Evolutionary conservation across 2,888 invertebrate genomes (phyloP).

Genomic region (Mesochorus sp.): DNA sequence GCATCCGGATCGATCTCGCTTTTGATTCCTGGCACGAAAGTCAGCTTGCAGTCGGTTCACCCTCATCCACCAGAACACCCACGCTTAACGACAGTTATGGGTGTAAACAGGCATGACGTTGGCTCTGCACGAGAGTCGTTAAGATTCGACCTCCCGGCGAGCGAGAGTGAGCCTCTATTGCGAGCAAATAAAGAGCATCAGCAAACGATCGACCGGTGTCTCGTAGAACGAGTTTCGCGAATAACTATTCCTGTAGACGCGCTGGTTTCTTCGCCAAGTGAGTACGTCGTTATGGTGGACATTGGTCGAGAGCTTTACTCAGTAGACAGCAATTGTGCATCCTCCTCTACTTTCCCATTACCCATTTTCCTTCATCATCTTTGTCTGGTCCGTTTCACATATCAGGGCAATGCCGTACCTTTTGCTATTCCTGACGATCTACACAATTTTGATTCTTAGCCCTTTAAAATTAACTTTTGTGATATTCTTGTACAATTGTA

Average conservation of each 20-base stretch:
- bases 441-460: neutral
- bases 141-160: slow-evolving; percentile 75
- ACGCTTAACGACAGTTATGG: slow-evolving; percentile 76
- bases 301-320: too few species aligned
- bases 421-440: neutral
- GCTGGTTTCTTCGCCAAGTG: neutral
- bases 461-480: neutral
- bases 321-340: neutral
- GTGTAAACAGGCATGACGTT: slow-evolving; percentile 76
- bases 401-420: neutral
- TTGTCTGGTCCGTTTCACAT: neutral
- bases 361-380: neutral
- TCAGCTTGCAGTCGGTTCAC: slow-evolving; percentile 17
- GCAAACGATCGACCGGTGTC: slow-evolving; percentile 69
- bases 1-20: slow-evolving; percentile 17
- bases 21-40: slow-evolving; percentile 18
- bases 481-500: too few species aligned
- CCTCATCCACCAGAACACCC: slow-evolving; percentile 69
- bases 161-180: slow-evolving; percentile 60
- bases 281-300: slow-evolving; percentile 26
- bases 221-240: slow-evolving; percentile 73
- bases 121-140: slow-evolving; percentile 74
- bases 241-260: slow-evolving; percentile 71
- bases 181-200: slow-evolving; percentile 68
- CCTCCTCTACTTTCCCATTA: neutral